Conservation (phyloP, 2,113 vertebrate genomes). For the Trichomycterus rosablanca region DNA sequence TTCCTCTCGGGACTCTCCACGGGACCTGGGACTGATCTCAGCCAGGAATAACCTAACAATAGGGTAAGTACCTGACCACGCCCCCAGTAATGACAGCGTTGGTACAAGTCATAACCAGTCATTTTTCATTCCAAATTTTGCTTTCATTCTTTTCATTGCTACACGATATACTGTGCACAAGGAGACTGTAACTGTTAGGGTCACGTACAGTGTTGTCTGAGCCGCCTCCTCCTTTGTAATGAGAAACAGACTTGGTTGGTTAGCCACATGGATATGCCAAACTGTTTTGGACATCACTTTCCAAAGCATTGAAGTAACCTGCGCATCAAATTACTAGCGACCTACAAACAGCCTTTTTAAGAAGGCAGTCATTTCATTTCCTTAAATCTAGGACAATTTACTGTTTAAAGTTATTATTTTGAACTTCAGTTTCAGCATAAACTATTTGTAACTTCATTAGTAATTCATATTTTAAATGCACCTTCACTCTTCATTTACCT, state of each 20-base stretch:
- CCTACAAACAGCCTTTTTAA: no score
- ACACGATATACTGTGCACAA: slow-evolving; percentile 37
- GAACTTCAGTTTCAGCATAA: no score
- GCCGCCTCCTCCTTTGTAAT: slow-evolving; percentile 83
- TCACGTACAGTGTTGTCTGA: slow-evolving; percentile 67
- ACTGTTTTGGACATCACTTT: not conserved
- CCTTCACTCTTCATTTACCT: no score
- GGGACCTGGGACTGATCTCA: slow-evolving; percentile 71
- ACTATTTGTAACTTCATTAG: no score
- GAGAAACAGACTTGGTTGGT: slow-evolving; percentile 87
- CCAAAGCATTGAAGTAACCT: not conserved
- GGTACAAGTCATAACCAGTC: slow-evolving; percentile 22
- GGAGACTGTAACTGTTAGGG: slow-evolving; percentile 52
- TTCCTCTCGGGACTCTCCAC: slow-evolving; percentile 69
- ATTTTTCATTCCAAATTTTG: not conserved
- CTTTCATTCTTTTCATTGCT: not conserved
- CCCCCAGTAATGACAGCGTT: slow-evolving; percentile 48
- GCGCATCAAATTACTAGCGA: no score
- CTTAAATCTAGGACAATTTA: no score
- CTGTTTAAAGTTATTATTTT: no score
- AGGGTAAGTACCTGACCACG: slow-evolving; percentile 72
- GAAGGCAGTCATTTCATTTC: no score
- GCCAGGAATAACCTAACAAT: slow-evolving; percentile 62
- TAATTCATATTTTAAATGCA: no score
- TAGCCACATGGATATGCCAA: not conserved